These are phyloP conservation scores for Talpa occidentalis DNA, from an alignment of 2,113 vertebrate species.

Conservation along the genomic window DNA sequence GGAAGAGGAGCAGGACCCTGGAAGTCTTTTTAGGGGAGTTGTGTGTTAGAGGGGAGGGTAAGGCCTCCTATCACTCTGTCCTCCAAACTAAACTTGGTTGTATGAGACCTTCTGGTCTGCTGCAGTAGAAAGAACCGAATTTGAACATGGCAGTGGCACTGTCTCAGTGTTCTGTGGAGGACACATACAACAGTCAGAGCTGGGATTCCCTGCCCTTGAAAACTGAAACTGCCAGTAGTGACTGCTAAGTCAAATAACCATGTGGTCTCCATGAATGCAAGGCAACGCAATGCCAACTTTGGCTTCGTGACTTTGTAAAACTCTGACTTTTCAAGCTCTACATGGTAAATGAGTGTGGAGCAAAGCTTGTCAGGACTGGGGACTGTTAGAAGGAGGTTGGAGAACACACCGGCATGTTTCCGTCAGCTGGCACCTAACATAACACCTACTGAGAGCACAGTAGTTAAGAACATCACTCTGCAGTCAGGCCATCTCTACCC, in stretches of 20 bases:
- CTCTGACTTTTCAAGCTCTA: neutral
- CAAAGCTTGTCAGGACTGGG: too few species aligned
- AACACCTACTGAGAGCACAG: neutral
- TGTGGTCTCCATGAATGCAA: neutral
- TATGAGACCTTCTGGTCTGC: neutral
- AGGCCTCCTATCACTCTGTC: neutral
- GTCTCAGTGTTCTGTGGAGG: neutral
- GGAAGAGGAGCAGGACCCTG: too few species aligned
- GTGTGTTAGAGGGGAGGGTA: neutral
- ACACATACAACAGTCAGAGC: neutral
- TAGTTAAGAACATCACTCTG: neutral
- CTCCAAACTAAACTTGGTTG: neutral
- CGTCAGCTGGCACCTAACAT: too few species aligned
- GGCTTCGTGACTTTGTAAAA: neutral
- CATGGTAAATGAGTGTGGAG: neutral
- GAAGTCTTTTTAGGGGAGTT: neutral
- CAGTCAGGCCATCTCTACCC: neutral
- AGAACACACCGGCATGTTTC: neutral
- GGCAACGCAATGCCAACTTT: neutral
- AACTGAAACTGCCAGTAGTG: neutral
- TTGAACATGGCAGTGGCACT: neutral
- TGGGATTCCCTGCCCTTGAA: too few species aligned
- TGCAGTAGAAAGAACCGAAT: neutral
- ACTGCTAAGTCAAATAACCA: neutral
- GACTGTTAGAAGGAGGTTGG: neutral